Conservation (phyloP, 2,113 vertebrate species). For the Mugil cephalus region DNA sequence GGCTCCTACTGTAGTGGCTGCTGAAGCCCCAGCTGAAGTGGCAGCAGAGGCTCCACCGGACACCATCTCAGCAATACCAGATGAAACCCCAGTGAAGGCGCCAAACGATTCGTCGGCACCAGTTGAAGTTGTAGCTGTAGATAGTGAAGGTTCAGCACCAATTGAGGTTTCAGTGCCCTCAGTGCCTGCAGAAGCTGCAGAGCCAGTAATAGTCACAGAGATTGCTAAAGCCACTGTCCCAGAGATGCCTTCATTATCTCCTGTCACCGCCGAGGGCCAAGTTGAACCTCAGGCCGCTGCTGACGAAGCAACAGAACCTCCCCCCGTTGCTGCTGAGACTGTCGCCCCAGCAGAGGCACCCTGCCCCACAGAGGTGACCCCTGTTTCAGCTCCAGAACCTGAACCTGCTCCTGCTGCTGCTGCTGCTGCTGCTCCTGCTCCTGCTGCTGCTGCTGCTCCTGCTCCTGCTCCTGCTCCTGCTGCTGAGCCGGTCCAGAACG, state of each 20-base stretch:
- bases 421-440: no score
- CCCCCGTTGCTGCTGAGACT: constrained; percentile 3
- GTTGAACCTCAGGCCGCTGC: constrained; percentile 22
- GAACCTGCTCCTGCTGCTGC: constrained; percentile 4
- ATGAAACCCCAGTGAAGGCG: background rate
- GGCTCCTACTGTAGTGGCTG: background rate
- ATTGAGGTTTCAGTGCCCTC: background rate
- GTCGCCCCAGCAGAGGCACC: constrained; percentile 6
- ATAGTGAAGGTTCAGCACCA: constrained; percentile 7
- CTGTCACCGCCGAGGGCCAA: constrained; percentile 10
- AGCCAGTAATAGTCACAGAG: constrained; percentile 44
- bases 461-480: no score
- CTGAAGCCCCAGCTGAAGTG: background rate
- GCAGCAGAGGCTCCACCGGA: constrained; percentile 13
- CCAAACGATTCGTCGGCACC: constrained; percentile 2
- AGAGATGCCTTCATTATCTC: constrained; percentile 42
- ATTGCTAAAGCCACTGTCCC: constrained; percentile 72
- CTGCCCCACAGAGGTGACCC: background rate
- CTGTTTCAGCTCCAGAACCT: background rate
- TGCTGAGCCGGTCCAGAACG: constrained; percentile 5
- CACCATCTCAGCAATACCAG: background rate
- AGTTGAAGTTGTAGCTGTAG: background rate
- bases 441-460: background rate
- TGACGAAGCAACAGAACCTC: constrained; percentile 12
- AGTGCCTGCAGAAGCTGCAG: background rate